Base-by-base conservation (phyloP, 1,140 invertebrate genomes). In the Lasaia peninsularis region DNA sequence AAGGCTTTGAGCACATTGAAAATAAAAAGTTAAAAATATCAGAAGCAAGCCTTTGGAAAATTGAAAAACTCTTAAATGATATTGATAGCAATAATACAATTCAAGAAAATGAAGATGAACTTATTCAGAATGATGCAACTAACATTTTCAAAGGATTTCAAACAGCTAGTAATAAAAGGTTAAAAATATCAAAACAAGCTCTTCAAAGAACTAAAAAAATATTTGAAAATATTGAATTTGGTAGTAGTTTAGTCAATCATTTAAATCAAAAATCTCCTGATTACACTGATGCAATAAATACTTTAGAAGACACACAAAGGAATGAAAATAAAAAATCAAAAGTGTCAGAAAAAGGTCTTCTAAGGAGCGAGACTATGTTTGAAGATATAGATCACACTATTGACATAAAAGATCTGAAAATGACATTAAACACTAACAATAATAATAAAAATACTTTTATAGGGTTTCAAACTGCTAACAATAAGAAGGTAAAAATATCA, bases 401-500 rank as follows among this genome's bases (percentile, higher is more conserved):
- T 35, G 20, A 52, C n/a, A 35, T 4, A 32, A 11, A 52, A 12
- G 7, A 44, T 11, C 3, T 1, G 2, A 18, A 44, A 44, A 20
- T 10, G 3, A 0, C 9, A 1, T 34, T 35, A 4, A n/a, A 52
- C 52, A 16, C 3, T 51, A 8, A 12, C 3, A 44, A 5, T 2
- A 31, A 62, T 12, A 32, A 59, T 53, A 59, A 32, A 34, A 24
- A 61, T 40, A 18, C 2, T 18, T 62, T 71, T 64, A 20, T 50
- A 28, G 67, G 71, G 14, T 78, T 77, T 56, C 65, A 64, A 57
- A 73, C 74, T 49, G 65, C 73, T 51, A 71, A 58, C 37, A 74
- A 80, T 55, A 80, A 81, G 60, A 32, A 52, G 35, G 63, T 77
- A 50, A 34, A 53, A 49, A 61, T 81, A 44, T 82, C 86, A 11